These are phyloP conservation scores for Steatornis caripensis DNA, from an alignment of 2,113 vertebrate species.

Conservation along the genomic window DNA sequence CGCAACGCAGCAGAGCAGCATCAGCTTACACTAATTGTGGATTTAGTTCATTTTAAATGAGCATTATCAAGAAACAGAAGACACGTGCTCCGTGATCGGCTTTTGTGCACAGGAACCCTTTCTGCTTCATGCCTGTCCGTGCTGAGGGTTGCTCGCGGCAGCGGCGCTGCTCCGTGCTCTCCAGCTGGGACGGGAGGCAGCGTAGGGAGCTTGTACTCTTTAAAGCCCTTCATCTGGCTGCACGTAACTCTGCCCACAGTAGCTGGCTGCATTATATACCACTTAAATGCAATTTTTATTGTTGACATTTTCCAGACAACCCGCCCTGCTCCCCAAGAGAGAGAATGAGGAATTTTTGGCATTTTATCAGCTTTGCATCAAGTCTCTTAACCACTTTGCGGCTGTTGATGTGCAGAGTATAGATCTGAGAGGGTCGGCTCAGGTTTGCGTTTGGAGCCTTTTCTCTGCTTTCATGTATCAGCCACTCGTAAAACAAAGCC, in stretches of 20 bases:
- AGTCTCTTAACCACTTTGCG: conserved; percentile 60
- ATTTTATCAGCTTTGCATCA: conserved; percentile 72
- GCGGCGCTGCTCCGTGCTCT: not conserved
- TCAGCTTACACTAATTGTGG: not conserved
- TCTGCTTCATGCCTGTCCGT: rapidly evolving
- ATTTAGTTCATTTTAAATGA: not conserved
- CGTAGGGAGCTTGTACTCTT: not conserved
- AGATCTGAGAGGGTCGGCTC: conserved; percentile 2
- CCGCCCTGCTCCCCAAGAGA: conserved; percentile 51
- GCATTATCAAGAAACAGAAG: not conserved
- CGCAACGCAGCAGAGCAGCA: not conserved
- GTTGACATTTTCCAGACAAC: conserved; percentile 78
- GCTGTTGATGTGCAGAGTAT: conserved; percentile 7
- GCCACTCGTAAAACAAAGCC: conserved; percentile 19
- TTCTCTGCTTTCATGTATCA: not conserved
- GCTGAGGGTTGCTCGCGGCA: not conserved
- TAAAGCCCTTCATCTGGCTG: not conserved
- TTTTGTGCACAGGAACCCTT: not conserved
- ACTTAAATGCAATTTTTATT: conserved; percentile 81
- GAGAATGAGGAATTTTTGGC: conserved; percentile 74
- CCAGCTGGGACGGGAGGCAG: not conserved
- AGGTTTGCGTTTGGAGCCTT: conserved; percentile 6
- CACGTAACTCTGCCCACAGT: conserved; percentile 66
- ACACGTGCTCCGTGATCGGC: rapidly evolving
- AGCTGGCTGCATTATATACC: conserved; percentile 71